Evolutionary conservation across 2,888 invertebrate species (phyloP).

Genomic region (Conus canariensis): DNA sequence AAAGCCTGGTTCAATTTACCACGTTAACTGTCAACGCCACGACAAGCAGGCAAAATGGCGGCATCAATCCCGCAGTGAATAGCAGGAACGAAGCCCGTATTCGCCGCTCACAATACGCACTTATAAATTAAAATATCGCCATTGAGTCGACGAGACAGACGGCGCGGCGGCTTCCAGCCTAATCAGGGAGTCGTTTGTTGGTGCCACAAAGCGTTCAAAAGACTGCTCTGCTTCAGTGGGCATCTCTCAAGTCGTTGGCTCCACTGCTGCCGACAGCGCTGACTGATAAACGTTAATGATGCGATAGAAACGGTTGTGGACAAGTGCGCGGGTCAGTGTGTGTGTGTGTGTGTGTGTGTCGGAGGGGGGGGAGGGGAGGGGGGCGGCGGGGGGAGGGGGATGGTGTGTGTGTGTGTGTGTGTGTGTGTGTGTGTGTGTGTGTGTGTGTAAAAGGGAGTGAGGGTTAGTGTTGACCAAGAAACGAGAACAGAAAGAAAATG

Average conservation of each 20-base stretch:
- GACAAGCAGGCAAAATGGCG: background rate
- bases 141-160: background rate
- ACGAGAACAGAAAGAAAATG: no score
- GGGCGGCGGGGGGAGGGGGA: background rate
- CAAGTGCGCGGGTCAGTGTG: background rate
- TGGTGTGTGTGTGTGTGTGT: background rate
- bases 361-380: background rate
- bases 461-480: no score
- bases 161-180: background rate
- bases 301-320: conserved; percentile 17
- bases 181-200: conserved; percentile 39
- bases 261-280: background rate
- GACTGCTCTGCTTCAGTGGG: conserved; percentile 5
- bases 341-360: background rate
- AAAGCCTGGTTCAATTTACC: background rate
- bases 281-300: conserved; percentile 30
- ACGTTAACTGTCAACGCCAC: background rate
- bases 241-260: background rate
- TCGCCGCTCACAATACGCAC: conserved; percentile 28
- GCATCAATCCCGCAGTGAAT: conserved; percentile 27
- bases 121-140: conserved; percentile 41
- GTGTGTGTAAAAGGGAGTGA: no score
- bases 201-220: conserved; percentile 25
- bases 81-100: conserved; percentile 36
- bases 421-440: no score